These are phyloP conservation scores for Labeo catla DNA, from an alignment of 2,113 vertebrate species.

Conservation along the genomic window DNA sequence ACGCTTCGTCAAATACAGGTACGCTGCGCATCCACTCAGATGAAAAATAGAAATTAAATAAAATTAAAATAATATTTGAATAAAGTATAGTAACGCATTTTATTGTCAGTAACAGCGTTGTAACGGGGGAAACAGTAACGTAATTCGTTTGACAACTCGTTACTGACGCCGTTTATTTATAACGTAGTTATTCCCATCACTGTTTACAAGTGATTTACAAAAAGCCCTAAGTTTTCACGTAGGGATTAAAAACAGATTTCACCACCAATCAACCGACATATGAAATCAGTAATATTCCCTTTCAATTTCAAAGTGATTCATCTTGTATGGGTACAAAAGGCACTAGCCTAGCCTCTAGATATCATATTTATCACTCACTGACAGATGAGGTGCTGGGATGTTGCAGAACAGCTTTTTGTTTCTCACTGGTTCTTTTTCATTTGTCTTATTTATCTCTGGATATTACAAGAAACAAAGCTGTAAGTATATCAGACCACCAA, in stretches of 20 bases:
- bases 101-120: no score
- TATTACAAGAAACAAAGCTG: not conserved
- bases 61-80: no score
- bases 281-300: constrained; percentile 46
- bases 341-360: constrained; percentile 35
- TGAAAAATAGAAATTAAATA: no score
- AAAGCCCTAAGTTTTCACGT: not conserved
- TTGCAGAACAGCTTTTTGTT: constrained; percentile 10
- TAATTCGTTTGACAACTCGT: no score
- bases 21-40: no score
- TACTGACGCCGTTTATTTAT: no score
- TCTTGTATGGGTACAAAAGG: constrained; percentile 57
- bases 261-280: constrained; percentile 33
- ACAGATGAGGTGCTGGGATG: constrained; percentile 6
- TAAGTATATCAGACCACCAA: not conserved
- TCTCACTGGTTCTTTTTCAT: constrained; percentile 22
- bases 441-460: constrained; percentile 24
- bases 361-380: constrained; percentile 58
- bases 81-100: no score
- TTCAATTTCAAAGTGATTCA: constrained; percentile 54
- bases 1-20: no score
- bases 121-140: no score
- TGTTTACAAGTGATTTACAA: not conserved
- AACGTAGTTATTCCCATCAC: no score
- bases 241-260: constrained; percentile 25